phyloP scores from a whole-genome alignment of 92 coral and sea anemone species.

The Isaurus tuberculatus region DNA sequence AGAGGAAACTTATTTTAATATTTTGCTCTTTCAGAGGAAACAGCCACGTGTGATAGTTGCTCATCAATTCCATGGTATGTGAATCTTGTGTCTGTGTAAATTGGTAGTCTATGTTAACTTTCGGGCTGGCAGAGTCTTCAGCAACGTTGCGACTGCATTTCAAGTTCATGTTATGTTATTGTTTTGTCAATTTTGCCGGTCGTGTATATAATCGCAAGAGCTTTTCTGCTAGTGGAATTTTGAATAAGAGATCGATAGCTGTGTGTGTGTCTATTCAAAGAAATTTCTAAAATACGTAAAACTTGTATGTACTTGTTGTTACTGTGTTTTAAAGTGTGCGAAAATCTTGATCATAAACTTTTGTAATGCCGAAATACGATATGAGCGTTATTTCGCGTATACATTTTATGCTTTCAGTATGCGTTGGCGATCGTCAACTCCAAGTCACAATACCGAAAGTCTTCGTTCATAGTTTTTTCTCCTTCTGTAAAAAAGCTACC shows the following conservation, averaged over 20 bases:
- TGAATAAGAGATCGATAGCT: background rate
- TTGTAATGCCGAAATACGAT: constrained; percentile 8
- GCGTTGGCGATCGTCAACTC: background rate
- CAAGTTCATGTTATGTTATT: constrained; percentile 36
- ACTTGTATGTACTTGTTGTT: background rate
- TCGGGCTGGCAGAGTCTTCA: background rate
- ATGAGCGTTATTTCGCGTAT: background rate
- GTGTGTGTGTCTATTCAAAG: background rate
- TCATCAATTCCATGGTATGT: constrained; percentile 90
- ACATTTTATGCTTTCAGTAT: background rate
- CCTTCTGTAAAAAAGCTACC: background rate
- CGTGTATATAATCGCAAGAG: constrained; percentile 19
- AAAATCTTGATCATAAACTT: background rate
- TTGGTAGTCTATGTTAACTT: background rate
- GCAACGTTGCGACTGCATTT: constrained; percentile 29
- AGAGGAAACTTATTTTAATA: constrained; percentile 55
- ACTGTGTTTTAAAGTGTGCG: background rate
- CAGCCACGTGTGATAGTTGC: constrained; percentile 93
- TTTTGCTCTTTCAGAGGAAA: constrained; percentile 78
- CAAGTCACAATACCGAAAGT: background rate
- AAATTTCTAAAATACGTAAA: background rate
- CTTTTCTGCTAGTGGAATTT: constrained; percentile 23
- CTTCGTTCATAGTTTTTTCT: background rate
- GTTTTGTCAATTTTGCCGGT: constrained; percentile 52
- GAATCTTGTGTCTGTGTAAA: constrained; percentile 13